Percentiles rank a stretch among this genome's conserved stretches.
phyloP scores from a whole-genome alignment of 92 coral and sea anemone genomes.

The Hydrozoanthus gracilis region DNA sequence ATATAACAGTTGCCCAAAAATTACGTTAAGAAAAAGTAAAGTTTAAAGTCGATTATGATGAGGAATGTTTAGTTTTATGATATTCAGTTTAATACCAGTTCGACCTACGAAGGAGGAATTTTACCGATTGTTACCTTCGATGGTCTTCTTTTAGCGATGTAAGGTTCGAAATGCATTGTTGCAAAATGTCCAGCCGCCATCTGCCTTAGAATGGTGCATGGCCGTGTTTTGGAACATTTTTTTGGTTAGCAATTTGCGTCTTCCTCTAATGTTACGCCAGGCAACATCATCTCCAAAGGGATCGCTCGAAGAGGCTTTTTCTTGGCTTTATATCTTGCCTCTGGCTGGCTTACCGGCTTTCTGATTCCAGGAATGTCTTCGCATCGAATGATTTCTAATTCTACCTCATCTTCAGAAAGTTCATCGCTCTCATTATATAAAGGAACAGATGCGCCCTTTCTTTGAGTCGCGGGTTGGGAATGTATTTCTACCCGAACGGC shows the following conservation, averaged over 20 bases:
- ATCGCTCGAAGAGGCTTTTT: background rate
- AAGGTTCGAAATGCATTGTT: too few relatives aligned
- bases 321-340: conserved; percentile 1
- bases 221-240: too few relatives aligned
- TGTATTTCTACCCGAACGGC: conserved; percentile 19
- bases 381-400: background rate
- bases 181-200: too few relatives aligned
- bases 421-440: background rate
- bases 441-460: background rate
- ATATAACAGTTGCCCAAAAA: too few relatives aligned
- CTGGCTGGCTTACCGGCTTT: background rate
- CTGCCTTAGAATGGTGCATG: too few relatives aligned
- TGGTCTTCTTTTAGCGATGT: too few relatives aligned
- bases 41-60: too few relatives aligned
- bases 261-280: background rate
- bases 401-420: background rate
- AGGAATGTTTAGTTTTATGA: too few relatives aligned
- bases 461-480: background rate
- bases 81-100: too few relatives aligned
- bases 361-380: background rate
- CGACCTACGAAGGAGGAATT: too few relatives aligned
- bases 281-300: conserved; percentile 24
- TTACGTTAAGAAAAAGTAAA: too few relatives aligned
- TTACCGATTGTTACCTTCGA: too few relatives aligned
- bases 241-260: background rate